Base-by-base conservation (phyloP, 2,888 invertebrate genomes). In the Tuberolachnus salignus region DNA sequence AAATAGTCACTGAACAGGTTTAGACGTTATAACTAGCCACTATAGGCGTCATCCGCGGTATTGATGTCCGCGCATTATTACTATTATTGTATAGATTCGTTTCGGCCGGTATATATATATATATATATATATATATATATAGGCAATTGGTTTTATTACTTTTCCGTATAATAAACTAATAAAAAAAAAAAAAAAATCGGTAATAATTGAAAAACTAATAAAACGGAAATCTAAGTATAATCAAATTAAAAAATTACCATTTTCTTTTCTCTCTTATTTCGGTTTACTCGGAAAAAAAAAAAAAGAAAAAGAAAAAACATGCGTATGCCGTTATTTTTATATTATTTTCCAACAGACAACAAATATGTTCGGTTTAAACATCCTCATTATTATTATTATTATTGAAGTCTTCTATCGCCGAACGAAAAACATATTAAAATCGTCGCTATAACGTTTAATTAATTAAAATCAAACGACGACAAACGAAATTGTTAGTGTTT, bases 91-190 rank as follows among this genome's bases (percentile, higher is more conserved):
- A 49, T 71, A 64, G 44, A 10, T 44, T 34, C 34, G 57, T 21
- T 34, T 34, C 34, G 34, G 34, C 34, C 34, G 34, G 34, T 3
- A 34, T 57, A n/a, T 44, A 59, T 57, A 44, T 71, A 71, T 23
- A 16, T 19, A 26, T 19, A 46, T 46, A 34, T 59, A 46, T 3
- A 21, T 53, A 34, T 34, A 23, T 49, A n/a, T 55, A 64, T 53
- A 53, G 73, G 42, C 51, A 63, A 74, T 74, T 64, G 73, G 73
- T 74, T 74, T 74, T 74, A 64, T 74, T 63, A 64, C 73, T 42
- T 63, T 71, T 51, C 3, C 63, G 63, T 74, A 53, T 74, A 74
- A 74, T 64, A 74, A 74, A 74, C 34, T 10, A 64, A 74, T 64
- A 64, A 64, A 64, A 71, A 9, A 42, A 72, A 59, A 21, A 53